Base-by-base conservation (phyloP, 2,113 vertebrate genomes). In the Crotalus tigris region DNA sequence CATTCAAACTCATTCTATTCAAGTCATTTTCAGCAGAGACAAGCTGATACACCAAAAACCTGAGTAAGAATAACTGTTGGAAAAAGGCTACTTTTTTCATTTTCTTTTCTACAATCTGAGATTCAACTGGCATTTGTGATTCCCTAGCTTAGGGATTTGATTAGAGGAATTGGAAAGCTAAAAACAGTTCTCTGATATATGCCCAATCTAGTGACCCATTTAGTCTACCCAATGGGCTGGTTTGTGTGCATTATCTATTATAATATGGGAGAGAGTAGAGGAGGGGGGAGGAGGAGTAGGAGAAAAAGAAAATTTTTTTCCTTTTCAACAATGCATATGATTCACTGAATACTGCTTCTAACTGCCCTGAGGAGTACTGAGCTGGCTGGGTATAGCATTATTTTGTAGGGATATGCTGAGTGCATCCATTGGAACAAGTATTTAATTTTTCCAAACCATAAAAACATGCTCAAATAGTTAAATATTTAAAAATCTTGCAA, bases 401-500 rank as follows among this genome's bases (percentile, higher is more conserved):
- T 46, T 92, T 89, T 54, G 61, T 44, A 81, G 55, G 19, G 7
- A 49, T 33, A 13, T 85, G 15, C 23, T 23, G 46, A 51, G 23
- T n/a, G 26, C 75, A 23, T 15, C 13, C 7, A 19, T 54, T 46
- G 29, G 53, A 33, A 46, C 49, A 49, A 81, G 24, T 46, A 2
- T 15, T 5, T 51, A 90, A 93, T n/a, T 10, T 54, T 54, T 87
- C 7, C 5, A 86, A 57, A 61, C 4, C 23, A 61, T 59, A 87
- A 90, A 64, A 93, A 54, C 21, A 93, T 87, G 51, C 46, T 92
- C 94, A 95, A 92, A 93, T 91, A 96, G 90, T 90, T 89, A 95
- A 89, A 0, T 88, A 93, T 94, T 98, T 99, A 99, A 99, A 99
- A 99, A 99, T 99, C 98, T 99, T 99, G 99, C 98, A 99, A 98